phyloP scores from a whole-genome alignment of 2,797 vertebrate genomes.

The Odontamblyopus rebecca region DNA sequence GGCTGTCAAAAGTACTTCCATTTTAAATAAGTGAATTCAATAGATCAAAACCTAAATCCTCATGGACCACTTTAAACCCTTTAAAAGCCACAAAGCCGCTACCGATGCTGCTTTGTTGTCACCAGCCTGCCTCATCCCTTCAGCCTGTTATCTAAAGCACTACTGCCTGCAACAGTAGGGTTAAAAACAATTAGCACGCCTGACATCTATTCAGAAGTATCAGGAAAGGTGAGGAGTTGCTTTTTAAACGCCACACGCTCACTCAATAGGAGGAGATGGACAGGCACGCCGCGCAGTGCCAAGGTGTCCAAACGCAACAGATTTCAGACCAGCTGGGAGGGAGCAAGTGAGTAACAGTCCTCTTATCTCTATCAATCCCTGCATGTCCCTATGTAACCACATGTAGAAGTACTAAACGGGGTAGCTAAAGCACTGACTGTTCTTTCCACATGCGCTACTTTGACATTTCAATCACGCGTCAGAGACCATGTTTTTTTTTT shows the following conservation, averaged over 20 bases:
- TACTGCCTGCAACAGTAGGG: neutral
- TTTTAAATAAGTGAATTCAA: neutral
- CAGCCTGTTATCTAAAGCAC: conserved; percentile 1
- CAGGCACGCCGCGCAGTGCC: neutral
- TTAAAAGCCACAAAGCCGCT: neutral
- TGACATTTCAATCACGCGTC: conserved; percentile 25
- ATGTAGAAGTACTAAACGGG: neutral
- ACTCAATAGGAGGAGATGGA: neutral
- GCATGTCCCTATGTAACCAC: neutral
- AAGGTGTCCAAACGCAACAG: conserved; percentile 20
- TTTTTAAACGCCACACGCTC: neutral
- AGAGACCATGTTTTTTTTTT: neutral
- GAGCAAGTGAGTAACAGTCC: neutral
- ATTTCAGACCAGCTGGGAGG: conserved; percentile 6
- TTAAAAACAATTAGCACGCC: neutral
- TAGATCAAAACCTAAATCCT: neutral
- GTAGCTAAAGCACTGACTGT: neutral
- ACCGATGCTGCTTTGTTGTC: neutral
- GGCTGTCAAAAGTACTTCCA: neutral
- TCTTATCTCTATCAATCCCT: neutral
- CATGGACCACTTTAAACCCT: neutral
- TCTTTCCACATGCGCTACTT: neutral
- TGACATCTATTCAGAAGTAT: neutral
- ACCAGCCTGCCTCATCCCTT: neutral
- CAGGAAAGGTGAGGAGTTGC: neutral